phyloP scores from a whole-genome alignment of 1,140 invertebrate species.

The Leptinotarsa defecta region DNA sequence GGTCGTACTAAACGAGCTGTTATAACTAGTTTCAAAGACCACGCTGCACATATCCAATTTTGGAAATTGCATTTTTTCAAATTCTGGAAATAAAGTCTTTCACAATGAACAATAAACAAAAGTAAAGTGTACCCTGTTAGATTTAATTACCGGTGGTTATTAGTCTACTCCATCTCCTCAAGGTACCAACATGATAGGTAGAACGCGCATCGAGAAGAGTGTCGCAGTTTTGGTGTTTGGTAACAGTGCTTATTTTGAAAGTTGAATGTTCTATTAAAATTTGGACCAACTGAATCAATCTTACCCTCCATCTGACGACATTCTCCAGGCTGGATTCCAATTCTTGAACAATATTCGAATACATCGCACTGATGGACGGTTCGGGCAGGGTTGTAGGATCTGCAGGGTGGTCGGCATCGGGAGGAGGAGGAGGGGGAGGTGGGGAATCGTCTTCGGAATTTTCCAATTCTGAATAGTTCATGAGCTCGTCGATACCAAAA shows the following conservation, averaged over 20 bases:
- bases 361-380: constrained; percentile 47
- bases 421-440: constrained; percentile 7
- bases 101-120: not conserved
- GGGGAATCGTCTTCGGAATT: constrained; percentile 42
- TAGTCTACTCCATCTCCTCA: not conserved
- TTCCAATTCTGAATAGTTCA: constrained; percentile 52
- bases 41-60: not conserved
- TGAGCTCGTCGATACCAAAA: constrained; percentile 50
- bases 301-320: constrained; percentile 46
- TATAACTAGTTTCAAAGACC: not conserved
- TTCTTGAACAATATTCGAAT: constrained; percentile 53
- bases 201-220: no score
- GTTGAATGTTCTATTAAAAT: not conserved
- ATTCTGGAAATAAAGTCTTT: no score
- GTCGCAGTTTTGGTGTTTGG: no score
- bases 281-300: not conserved
- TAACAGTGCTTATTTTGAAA: no score
- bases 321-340: constrained; percentile 51
- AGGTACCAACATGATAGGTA: no score
- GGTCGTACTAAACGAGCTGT: no score
- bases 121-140: not conserved
- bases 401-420: constrained; percentile 39
- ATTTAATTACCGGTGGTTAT: not conserved
- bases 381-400: constrained; percentile 34
- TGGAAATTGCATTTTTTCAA: no score